Base-by-base conservation (phyloP, 2,888 invertebrate genomes). In the Phaedon cochleariae region DNA sequence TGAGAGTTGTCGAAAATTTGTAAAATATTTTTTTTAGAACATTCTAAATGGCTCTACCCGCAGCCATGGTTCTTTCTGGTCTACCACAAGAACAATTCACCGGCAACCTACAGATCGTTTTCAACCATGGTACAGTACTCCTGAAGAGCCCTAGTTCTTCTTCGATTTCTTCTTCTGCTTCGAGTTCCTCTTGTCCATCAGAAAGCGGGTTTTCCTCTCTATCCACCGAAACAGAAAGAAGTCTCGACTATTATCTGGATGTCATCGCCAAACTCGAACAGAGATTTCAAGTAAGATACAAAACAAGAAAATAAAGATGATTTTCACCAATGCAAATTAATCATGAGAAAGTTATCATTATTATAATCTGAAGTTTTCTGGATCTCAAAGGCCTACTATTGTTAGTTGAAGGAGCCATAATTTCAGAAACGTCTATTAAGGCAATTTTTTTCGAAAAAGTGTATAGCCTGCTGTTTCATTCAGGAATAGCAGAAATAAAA, bases 51-150 rank as follows among this genome's bases (percentile, higher is more conserved):
- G 65, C 74, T 15, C 54, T 76, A 51, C 62, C 72, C 9, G 71
- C 70, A 41, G 74, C 76, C n/a, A 61, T 76, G 49, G 68, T 73
- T 1, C 37, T 76, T 7, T 76, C 74, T 0, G 74, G 74, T 1
- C 10, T 75, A 9, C 61, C 69, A 20, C 48, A 60, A 46, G 69
- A 71, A 15, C 63, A 72, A 21, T 74, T 73, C 53, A 51, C 63
- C 3, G 69, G 62, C 6, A 69, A 68, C 2, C 26, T 74, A 9
- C 55, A 67, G 21, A 41, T 63, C 12, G 22, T 71, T 2, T 73
- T 68, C 63, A 66, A 67, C 48, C 67, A 72, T 29, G 75, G 70
- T n/a, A 62, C 68, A 1, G 51, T 61, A 15, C 62, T 73, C 7
- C 49, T 75, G 34, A 71, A 62, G 62, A 71, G 59, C 45, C 71